Conservation (phyloP, 2,113 vertebrate species). For the Hemichromis elongatus region DNA sequence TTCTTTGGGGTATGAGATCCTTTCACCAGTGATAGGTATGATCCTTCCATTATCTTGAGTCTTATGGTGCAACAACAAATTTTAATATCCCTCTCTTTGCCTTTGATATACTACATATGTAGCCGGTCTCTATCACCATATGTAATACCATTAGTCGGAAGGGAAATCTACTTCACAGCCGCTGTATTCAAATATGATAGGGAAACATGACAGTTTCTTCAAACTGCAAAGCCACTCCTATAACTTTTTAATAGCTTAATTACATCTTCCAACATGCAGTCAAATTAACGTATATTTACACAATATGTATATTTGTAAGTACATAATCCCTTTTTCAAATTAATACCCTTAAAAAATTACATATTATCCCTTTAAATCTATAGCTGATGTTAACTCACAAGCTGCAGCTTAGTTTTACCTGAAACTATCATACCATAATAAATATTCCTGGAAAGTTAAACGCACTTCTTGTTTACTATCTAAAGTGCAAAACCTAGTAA, state of each 20-base stretch:
- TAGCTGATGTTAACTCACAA: neutral
- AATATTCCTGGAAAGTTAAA: neutral
- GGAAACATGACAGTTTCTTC: no score
- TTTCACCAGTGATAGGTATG: neutral
- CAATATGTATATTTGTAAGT: neutral
- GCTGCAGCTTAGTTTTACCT: neutral
- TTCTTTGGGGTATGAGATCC: no score
- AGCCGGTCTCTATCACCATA: neutral
- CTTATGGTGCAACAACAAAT: neutral
- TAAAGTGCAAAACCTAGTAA: neutral
- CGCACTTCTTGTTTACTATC: neutral
- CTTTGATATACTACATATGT: neutral
- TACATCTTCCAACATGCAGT: no score
- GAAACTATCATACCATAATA: neutral
- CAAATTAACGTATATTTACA: no score
- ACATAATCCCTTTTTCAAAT: neutral
- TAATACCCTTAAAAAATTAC: neutral
- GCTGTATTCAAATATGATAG: no score
- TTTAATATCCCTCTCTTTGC: neutral
- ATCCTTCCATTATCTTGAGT: neutral
- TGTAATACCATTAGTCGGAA: neutral
- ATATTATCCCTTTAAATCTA: neutral
- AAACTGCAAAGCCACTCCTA: no score
- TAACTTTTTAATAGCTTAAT: neutral
- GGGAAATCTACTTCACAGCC: no score